Percentiles rank a stretch among this genome's conserved stretches.
Evolutionary conservation across 1,140 invertebrate genomes (phyloP).

Genomic region (Solenopsis fugax): DNA sequence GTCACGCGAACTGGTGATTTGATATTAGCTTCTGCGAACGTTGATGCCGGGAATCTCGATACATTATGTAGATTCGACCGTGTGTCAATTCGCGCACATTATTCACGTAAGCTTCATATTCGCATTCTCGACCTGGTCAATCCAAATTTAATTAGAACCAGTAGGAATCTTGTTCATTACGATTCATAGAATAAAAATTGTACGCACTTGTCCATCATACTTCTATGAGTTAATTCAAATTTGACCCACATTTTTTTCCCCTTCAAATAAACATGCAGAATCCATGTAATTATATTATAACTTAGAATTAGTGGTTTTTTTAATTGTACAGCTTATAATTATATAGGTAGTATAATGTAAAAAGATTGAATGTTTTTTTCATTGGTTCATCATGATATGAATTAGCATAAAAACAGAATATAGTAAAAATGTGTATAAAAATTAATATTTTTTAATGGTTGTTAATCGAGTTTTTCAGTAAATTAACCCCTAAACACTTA

Average conservation of each 20-base stretch:
- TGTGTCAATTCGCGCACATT: slow-evolving; percentile 32
- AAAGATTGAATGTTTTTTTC: neutral
- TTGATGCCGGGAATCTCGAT: slow-evolving; percentile 51
- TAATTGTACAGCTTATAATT: neutral
- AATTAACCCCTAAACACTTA: too few species aligned
- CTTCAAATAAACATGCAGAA: neutral
- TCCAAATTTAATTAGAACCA: slow-evolving; percentile 6
- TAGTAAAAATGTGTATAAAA: too few species aligned
- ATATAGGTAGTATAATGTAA: neutral
- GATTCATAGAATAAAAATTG: neutral
- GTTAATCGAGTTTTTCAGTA: too few species aligned
- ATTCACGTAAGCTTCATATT: slow-evolving; percentile 23
- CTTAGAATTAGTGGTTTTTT: neutral
- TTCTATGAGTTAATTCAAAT: neutral
- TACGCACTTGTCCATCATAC: neutral
- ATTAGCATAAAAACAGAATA: neutral
- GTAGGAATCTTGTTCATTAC: neutral
- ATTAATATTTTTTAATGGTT: too few species aligned
- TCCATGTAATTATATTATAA: neutral
- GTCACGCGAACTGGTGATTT: slow-evolving; percentile 54
- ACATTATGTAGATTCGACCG: slow-evolving; percentile 36
- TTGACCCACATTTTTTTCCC: neutral
- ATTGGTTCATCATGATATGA: neutral
- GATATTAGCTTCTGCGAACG: slow-evolving; percentile 46
- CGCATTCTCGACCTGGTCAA: slow-evolving; percentile 11